Conservation (phyloP, 2,797 vertebrate genomes). For the Xiphorhynchus erythropygius region DNA sequence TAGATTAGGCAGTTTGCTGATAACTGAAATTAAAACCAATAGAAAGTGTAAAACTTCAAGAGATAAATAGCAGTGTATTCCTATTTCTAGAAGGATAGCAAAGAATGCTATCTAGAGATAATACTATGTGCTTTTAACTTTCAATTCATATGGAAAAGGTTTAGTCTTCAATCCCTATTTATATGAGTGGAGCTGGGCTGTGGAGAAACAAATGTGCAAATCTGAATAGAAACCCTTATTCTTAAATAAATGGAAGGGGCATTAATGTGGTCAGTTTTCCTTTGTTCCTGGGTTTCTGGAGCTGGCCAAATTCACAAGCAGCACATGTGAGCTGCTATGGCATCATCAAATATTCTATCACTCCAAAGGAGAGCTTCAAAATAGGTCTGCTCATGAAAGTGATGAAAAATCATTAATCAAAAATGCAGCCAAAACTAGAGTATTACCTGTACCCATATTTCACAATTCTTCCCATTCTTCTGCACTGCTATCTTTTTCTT, state of each 20-base stretch:
- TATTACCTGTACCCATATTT: not conserved
- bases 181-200: not conserved
- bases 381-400: not conserved
- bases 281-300: not conserved
- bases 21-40: slow-evolving; percentile 35
- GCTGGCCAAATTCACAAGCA: not conserved
- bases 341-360: not conserved
- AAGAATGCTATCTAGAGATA: not conserved
- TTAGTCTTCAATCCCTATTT: not conserved
- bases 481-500: not conserved
- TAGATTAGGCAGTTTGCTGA: slow-evolving; percentile 20
- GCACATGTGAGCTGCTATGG: not conserved
- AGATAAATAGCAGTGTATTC: not conserved
- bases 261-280: not conserved
- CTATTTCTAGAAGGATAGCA: not conserved
- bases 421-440: not conserved
- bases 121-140: not conserved
- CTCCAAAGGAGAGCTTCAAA: not conserved
- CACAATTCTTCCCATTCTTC: not conserved
- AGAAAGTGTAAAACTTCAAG: slow-evolving; percentile 10
- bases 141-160: not conserved
- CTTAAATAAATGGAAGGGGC: not conserved
- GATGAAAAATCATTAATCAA: not conserved
- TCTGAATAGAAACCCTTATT: not conserved
- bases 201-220: not conserved